Base-by-base conservation (phyloP, 2,888 invertebrate species). In the Ophioninae sp. region DNA sequence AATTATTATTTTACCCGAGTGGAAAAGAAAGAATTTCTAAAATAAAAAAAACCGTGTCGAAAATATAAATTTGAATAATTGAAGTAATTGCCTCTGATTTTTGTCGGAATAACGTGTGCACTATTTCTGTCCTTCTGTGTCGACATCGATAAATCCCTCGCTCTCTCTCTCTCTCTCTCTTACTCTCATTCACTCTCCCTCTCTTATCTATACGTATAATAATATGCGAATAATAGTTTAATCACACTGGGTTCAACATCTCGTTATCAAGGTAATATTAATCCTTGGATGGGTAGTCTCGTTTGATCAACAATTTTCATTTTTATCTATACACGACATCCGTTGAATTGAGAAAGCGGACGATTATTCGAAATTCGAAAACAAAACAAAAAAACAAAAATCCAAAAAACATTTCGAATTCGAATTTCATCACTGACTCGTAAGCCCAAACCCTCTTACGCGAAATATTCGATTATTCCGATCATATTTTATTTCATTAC, bases 211-310 rank as follows among this genome's bases (percentile, higher is more conserved):
- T 76, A 78, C 69, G 65, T 79, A 81, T 83, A 82, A 80, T 77
- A 79, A 79, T 79, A 81, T 79, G 79, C 77, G 74, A 85, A 82
- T 73, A 85, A 84, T 86, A 83, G 79, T 84, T 82, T 84, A 86
- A 90, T 88, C 87, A 87, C 88, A 86, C 84, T 87, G 87, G 84
- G 75, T 81, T 85, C 79, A 85, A 88, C 85, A 84, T 86, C 81
- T 70, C 83, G 69, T 85, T 83, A 86, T 86, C 84, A 85, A 85
- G 86, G 80, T 85, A 83, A 83, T 84, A 84, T 84, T 83, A 86
- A 74, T 79, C 80, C 84, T 81, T 82, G 72, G 77, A 80, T 84
- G 84, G 82, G 81, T 85, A 85, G 83, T 83, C 85, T 84, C 75
- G 80, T 82, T 62, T 68, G 64, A 73, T 80, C 82, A 83, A 84